Conservation (phyloP, 2,113 vertebrate genomes). For the Nannobrachium achirus region DNA sequence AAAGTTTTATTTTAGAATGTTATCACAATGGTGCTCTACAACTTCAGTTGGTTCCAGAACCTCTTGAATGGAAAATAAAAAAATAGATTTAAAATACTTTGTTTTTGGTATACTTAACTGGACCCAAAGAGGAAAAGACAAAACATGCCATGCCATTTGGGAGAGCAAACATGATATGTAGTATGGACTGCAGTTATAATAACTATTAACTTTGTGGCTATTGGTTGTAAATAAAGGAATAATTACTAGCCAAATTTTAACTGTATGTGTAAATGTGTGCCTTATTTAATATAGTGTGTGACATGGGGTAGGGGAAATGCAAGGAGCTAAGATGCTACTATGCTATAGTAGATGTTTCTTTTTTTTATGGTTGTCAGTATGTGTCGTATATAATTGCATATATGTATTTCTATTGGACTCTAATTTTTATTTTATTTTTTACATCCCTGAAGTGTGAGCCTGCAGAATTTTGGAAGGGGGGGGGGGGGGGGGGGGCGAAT, state of each 20-base stretch:
- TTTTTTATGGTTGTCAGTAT: slow-evolving; percentile 68
- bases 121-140: slow-evolving; percentile 55
- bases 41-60: slow-evolving; percentile 29
- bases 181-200: slow-evolving; percentile 67
- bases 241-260: slow-evolving; percentile 85
- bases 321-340: slow-evolving; percentile 63
- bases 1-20: slow-evolving; percentile 26
- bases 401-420: slow-evolving; percentile 64
- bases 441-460: slow-evolving; percentile 68
- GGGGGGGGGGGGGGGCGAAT: slow-evolving; percentile 33
- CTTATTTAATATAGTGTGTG: slow-evolving; percentile 86
- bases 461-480: slow-evolving; percentile 25
- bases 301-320: slow-evolving; percentile 63
- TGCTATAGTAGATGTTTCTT: slow-evolving; percentile 75
- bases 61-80: slow-evolving; percentile 28
- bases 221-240: slow-evolving; percentile 85
- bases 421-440: slow-evolving; percentile 31
- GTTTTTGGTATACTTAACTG: background rate
- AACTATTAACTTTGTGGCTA: slow-evolving; percentile 78
- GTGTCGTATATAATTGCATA: slow-evolving; percentile 75
- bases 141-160: slow-evolving; percentile 23
- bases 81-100: slow-evolving; percentile 17
- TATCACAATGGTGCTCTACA: slow-evolving; percentile 62
- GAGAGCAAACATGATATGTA: slow-evolving; percentile 47
- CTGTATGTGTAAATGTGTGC: slow-evolving; percentile 89